Evolutionary conservation across 2,888 invertebrate genomes (phyloP).

Genomic region (Latrodectus elegans): DNA sequence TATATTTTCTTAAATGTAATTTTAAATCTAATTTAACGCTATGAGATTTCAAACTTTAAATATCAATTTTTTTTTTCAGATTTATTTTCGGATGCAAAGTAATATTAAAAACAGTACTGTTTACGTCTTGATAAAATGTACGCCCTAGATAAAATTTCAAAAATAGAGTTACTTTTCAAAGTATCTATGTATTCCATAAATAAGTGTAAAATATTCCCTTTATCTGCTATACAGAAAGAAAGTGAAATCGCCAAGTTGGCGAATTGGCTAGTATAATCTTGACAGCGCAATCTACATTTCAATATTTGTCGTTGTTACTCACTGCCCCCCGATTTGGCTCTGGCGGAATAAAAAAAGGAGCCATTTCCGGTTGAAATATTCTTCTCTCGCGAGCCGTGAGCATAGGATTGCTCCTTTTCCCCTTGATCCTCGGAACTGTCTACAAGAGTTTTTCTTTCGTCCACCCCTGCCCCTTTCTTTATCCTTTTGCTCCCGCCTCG

Average conservation of each 20-base stretch:
- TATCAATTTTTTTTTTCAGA: too few species aligned
- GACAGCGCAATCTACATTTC: neutral
- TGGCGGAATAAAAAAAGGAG: constrained; percentile 33
- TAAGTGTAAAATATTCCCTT: too few species aligned
- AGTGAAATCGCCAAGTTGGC: neutral
- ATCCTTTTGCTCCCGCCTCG: constrained; percentile 45
- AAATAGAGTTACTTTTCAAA: too few species aligned
- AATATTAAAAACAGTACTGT: too few species aligned
- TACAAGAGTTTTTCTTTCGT: constrained; percentile 54
- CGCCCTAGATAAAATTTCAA: too few species aligned
- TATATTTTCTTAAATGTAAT: too few species aligned
- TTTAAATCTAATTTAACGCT: too few species aligned
- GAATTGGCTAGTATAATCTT: neutral
- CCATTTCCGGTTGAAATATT: constrained; percentile 66
- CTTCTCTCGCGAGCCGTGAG: constrained; percentile 53
- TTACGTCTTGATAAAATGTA: too few species aligned
- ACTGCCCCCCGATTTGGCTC: neutral
- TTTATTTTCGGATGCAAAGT: too few species aligned
- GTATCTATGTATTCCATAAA: too few species aligned
- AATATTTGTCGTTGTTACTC: neutral
- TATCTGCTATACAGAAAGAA: too few species aligned
- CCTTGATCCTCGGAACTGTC: constrained; percentile 63
- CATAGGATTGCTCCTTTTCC: constrained; percentile 12
- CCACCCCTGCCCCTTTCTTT: constrained; percentile 28
- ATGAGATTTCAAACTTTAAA: too few species aligned